A percentile compares a stretch with the other conserved stretches of the same genome.
Conservation (phyloP, 1,140 invertebrate genomes). For the Euglossa dilemma region DNA sequence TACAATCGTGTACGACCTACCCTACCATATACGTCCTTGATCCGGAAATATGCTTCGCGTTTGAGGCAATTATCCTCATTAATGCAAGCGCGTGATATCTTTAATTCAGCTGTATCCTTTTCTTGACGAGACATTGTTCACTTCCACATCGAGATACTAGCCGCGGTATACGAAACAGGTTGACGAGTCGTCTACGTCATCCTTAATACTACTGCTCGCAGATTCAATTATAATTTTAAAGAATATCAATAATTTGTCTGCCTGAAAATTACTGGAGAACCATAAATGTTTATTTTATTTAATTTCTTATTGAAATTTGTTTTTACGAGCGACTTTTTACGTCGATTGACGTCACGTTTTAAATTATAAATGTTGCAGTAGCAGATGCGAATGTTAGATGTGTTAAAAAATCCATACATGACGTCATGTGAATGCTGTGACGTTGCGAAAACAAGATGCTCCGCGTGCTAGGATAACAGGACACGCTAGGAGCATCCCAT, state of each 20-base stretch:
- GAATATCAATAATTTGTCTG: not conserved
- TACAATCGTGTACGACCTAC: conserved; percentile 49
- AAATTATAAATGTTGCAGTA: not conserved
- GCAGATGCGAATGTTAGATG: not conserved
- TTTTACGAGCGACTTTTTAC: not conserved
- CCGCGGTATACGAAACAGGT: not conserved
- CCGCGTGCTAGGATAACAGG: conserved; percentile 61
- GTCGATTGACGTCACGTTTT: not conserved
- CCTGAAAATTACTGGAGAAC: too few relatives aligned
- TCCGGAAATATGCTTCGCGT: conserved; percentile 78
- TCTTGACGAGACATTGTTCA: not conserved
- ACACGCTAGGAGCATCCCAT: conserved; percentile 39
- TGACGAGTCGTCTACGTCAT: not conserved
- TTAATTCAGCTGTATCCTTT: conserved; percentile 50
- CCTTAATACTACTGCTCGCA: not conserved
- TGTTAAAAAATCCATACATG: conserved; percentile 2
- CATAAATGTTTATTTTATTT: not conserved
- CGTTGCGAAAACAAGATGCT: conserved; percentile 70
- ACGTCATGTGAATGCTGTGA: conserved; percentile 55
- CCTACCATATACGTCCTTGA: conserved; percentile 65
- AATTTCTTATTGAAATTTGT: not conserved
- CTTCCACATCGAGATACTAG: not conserved
- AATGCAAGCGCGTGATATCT: conserved; percentile 56
- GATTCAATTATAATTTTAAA: not conserved
- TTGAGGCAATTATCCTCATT: conserved; percentile 77